A percentile compares a stretch with the other conserved stretches of the same genome.
Evolutionary conservation across 2,797 vertebrate species (phyloP).

Genomic region (Halcyon chelicuti): DNA sequence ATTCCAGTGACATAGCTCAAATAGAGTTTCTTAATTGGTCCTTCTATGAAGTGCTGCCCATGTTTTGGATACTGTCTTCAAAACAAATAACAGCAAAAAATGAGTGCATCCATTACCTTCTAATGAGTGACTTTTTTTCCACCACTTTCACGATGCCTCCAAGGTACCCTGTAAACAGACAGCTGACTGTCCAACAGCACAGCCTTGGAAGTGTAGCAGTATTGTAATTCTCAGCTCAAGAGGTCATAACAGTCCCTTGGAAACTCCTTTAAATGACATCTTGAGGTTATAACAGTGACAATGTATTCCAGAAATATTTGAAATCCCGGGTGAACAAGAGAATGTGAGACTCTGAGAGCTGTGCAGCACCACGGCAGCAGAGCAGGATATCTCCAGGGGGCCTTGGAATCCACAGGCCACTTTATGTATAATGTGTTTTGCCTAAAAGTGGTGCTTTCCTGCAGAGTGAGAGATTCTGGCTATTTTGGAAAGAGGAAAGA

Average conservation of each 20-base stretch:
- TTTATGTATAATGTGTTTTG: neutral
- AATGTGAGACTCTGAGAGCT: neutral
- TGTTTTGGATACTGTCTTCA: neutral
- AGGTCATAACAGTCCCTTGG: slow-evolving; percentile 5
- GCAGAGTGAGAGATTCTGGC: neutral
- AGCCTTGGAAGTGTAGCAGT: neutral
- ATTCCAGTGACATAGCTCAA: neutral
- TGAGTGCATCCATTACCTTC: neutral
- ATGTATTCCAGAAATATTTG: slow-evolving; percentile 26
- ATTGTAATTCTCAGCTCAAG: neutral
- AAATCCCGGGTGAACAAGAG: neutral
- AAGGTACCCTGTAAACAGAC: neutral
- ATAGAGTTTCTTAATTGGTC: neutral
- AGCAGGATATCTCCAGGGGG: neutral
- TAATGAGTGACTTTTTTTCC: neutral
- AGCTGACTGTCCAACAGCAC: neutral
- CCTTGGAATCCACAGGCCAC: neutral
- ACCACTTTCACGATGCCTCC: neutral
- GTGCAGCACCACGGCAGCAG: neutral
- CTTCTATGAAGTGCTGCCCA: neutral
- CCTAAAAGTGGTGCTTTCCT: neutral
- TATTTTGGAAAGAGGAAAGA: neutral
- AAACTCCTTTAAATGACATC: slow-evolving; percentile 35
- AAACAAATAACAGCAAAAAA: neutral
- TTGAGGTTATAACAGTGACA: slow-evolving; percentile 2